Evolutionary conservation across 2,888 invertebrate genomes (phyloP).

Genomic region (Scaptomyza caliginosa): DNA sequence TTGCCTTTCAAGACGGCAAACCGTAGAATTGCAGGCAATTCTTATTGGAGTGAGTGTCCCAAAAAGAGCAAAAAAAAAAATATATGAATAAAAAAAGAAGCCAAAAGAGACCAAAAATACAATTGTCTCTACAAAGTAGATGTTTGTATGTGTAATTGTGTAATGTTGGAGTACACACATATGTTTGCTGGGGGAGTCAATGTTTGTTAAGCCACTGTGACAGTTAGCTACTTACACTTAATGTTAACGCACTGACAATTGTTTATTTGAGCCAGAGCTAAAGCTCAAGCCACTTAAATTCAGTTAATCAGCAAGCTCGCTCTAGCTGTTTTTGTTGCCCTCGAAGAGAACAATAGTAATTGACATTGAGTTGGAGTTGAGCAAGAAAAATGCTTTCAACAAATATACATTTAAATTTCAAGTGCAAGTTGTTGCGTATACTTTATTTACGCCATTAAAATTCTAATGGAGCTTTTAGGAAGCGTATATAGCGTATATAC

Average conservation of each 20-base stretch:
- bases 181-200: neutral
- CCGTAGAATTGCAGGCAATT: slow-evolving; percentile 47
- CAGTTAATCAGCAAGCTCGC: slow-evolving; percentile 40
- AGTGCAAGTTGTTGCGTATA: neutral
- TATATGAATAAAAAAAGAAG: neutral
- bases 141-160: neutral
- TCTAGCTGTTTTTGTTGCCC: neutral
- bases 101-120: no score
- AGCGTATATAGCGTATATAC: neutral
- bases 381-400: neutral
- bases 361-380: no score
- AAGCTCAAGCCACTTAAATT: slow-evolving; percentile 60
- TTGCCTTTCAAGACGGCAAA: neutral
- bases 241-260: slow-evolving; percentile 71
- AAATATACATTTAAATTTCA: neutral
- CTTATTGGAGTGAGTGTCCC: slow-evolving; percentile 21
- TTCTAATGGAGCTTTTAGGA: neutral
- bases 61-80: no score
- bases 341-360: no score
- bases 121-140: slow-evolving; percentile 29
- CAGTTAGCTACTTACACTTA: slow-evolving; percentile 47
- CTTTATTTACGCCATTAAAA: neutral
- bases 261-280: slow-evolving; percentile 43
- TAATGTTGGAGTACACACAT: slow-evolving; percentile 2
- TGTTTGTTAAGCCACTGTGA: slow-evolving; percentile 1